Base-by-base conservation (phyloP, 2,888 invertebrate genomes). In the Cosmopolites sordidus region DNA sequence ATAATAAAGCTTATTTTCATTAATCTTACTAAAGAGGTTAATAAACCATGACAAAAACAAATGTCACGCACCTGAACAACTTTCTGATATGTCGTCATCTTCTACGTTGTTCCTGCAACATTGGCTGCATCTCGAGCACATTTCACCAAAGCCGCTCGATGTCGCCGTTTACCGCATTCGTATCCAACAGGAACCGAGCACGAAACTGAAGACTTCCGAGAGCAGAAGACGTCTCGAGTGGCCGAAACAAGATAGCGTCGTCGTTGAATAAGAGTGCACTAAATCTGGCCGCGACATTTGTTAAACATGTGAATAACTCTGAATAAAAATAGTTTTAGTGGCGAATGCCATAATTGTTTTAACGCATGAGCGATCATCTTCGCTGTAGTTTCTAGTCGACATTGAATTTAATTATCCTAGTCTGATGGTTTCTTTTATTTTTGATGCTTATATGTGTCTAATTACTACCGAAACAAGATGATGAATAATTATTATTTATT, bases 41-140 rank as follows among this genome's bases (percentile, higher is more conserved):
- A n/a, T n/a, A n/a, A n/a, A n/a, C n/a, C n/a, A 22, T 5, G 8
- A 22, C 22, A 22, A 22, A 22, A n/a, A 5, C 4, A 22, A 22
- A 22, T 22, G 22, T 33, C 11, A 33, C 33, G 33, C 64, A 74
- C 74, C 74, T 73, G 74, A 74, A 60, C 73, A 73, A 42, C 65
- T 65, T 45, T 69, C 70, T 12, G 73, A 71, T 30, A 71, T 69
- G n/a, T 69, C 64, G 44, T 67, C 67, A 43, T 73, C 73, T 47
- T 73, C 73, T 16, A 70, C 70, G 38, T 69, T 68, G 53, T 68
- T 68, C 57, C 66, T 65, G 62, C 73, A 73, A 61, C 73, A 74
- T 38, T 67, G 67, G 62, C 73, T 73, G 60, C 74, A 74, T 63
- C 72, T 70, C 62, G 74, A 72, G 66, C 74, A 74, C 74, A 74